These are phyloP conservation scores for Scolanthus callimorphus DNA, from an alignment of 92 coral and sea anemone genomes.

Conservation along the genomic window DNA sequence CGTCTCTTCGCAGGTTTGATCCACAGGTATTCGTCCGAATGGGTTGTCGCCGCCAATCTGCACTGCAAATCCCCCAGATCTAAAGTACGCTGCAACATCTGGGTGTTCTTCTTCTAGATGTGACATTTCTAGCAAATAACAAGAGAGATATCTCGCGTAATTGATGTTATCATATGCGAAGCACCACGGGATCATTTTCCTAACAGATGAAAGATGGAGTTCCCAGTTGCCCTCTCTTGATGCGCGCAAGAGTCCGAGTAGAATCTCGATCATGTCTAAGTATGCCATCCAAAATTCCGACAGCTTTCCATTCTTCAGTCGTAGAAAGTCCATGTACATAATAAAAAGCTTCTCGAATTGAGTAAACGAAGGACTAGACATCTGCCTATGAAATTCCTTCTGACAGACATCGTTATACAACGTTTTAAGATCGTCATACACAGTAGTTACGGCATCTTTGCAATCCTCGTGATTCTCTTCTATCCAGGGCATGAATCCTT, in stretches of 20 bases:
- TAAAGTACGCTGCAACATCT: conserved; percentile 23
- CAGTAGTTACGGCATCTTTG: conserved; percentile 2
- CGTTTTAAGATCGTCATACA: conserved; percentile 6
- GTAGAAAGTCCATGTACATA: conserved; percentile 13
- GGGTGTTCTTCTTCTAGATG: conserved; percentile 30
- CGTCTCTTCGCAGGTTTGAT: conserved; percentile 57
- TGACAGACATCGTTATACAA: conserved; percentile 15
- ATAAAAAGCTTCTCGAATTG: conserved; percentile 13
- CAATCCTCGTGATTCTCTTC: conserved; percentile 10
- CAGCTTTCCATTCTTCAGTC: conserved; percentile 25
- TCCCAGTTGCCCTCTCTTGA: conserved; percentile 53
- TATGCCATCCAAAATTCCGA: conserved; percentile 47
- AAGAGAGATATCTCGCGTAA: conserved; percentile 58
- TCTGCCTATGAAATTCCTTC: conserved; percentile 4
- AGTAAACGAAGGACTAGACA: conserved; percentile 13
- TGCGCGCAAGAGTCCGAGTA: conserved; percentile 35
- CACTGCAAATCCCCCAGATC: conserved; percentile 48
- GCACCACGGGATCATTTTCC: conserved; percentile 47
- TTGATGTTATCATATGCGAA: conserved; percentile 55
- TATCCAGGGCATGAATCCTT: conserved; percentile 25
- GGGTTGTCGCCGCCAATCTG: conserved; percentile 38
- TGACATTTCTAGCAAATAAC: conserved; percentile 35
- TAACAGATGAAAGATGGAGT: conserved; percentile 20
- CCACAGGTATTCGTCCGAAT: conserved; percentile 47
- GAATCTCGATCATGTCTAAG: conserved; percentile 26